Evolutionary conservation across 30 jellyfish, hydroid and myxozoan species (phyloP).

Genomic region (Catostylus mosaicus): DNA sequence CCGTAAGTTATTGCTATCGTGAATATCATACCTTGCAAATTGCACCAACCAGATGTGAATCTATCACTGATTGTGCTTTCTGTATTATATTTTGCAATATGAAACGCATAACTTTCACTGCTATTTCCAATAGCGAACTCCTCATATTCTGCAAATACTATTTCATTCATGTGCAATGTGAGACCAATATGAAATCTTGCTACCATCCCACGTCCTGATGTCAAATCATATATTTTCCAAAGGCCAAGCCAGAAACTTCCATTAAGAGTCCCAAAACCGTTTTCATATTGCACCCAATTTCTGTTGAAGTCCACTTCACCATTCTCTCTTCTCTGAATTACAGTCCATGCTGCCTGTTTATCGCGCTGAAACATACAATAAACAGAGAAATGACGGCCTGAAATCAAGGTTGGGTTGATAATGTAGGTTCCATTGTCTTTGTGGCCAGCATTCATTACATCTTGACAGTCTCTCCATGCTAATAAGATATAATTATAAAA

Average conservation of each 20-base stretch:
- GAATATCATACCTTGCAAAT: slow-evolving; percentile 30
- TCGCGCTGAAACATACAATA: slow-evolving; percentile 26
- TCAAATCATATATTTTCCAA: slow-evolving; percentile 13
- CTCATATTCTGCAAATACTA: slow-evolving; percentile 43
- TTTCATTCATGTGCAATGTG: too few relatives aligned
- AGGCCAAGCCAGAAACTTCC: slow-evolving; percentile 67
- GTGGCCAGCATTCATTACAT: slow-evolving; percentile 18
- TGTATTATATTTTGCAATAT: not conserved
- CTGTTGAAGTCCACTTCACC: slow-evolving; percentile 9
- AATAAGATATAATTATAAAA: too few relatives aligned
- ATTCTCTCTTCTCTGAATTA: slow-evolving; percentile 47
- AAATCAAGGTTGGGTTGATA: slow-evolving; percentile 20
- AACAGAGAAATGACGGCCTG: slow-evolving; percentile 4
- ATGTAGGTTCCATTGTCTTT: slow-evolving; percentile 19
- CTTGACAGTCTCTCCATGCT: slow-evolving; percentile 54
- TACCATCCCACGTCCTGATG: slow-evolving; percentile 9
- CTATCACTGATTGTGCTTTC: slow-evolving; percentile 15
- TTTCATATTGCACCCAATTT: slow-evolving; percentile 48
- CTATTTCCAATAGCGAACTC: slow-evolving; percentile 3
- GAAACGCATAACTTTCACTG: not conserved
- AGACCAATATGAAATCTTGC: slow-evolving; percentile 20
- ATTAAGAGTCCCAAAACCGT: slow-evolving; percentile 46
- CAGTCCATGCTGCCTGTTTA: slow-evolving; percentile 27
- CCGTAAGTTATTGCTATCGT: slow-evolving; percentile 11
- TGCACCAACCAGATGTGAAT: not conserved